These are phyloP conservation scores for Periparus ater DNA, from an alignment of 2,797 vertebrate species.

Conservation along the genomic window DNA sequence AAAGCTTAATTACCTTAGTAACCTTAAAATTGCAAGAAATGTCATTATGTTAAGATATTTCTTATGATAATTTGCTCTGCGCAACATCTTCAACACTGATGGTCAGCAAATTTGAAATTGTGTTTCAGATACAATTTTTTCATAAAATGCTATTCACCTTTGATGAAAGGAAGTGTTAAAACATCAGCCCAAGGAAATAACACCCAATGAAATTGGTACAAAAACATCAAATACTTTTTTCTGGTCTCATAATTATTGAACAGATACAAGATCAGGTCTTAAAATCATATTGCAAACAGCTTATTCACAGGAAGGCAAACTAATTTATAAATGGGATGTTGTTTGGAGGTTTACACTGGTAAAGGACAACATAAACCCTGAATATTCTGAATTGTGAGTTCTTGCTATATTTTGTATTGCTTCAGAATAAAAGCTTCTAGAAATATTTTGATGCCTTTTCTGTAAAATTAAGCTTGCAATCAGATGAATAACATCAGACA, in stretches of 20 bases:
- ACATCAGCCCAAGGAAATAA: background rate
- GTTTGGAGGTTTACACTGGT: background rate
- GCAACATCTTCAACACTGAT: background rate
- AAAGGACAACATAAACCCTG: background rate
- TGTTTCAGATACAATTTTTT: background rate
- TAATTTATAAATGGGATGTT: background rate
- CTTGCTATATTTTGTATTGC: background rate
- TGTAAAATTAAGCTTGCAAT: background rate
- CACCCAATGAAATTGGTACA: background rate
- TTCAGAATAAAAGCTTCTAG: background rate
- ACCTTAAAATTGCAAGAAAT: background rate
- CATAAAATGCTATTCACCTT: background rate
- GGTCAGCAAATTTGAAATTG: background rate
- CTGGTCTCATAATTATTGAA: background rate
- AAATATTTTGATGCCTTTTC: background rate
- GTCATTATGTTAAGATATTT: background rate
- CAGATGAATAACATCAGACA: background rate
- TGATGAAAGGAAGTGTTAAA: background rate
- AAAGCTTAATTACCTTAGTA: background rate
- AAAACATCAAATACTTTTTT: background rate
- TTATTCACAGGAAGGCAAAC: background rate
- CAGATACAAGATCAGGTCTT: background rate
- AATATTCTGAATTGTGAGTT: background rate
- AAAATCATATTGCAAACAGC: background rate
- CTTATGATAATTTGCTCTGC: background rate